Evolutionary conservation across 2,113 vertebrate genomes (phyloP).

Genomic region (Coreoperca whiteheadi): DNA sequence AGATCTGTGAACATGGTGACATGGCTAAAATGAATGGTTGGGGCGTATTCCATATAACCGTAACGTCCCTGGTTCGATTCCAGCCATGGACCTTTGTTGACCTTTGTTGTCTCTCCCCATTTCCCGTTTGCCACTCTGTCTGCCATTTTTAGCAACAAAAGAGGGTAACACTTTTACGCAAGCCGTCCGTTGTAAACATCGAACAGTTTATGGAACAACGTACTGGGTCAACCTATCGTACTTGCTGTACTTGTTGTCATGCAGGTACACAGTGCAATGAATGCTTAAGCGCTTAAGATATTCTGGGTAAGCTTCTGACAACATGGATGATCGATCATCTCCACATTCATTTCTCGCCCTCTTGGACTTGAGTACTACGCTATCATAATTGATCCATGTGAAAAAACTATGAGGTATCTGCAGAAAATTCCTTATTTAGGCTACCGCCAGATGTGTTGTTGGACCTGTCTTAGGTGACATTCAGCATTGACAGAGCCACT

Average conservation of each 20-base stretch:
- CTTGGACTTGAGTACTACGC: no score
- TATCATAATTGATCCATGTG: neutral
- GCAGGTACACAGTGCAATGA: neutral
- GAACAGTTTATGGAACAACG: neutral
- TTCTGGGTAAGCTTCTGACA: neutral
- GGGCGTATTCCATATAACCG: neutral
- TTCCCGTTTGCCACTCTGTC: neutral
- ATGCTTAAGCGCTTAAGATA: neutral
- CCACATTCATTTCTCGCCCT: neutral
- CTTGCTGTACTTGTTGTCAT: neutral
- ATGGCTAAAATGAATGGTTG: neutral
- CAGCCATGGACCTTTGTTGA: neutral
- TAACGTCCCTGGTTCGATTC: neutral
- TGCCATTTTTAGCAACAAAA: no score
- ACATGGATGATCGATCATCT: neutral
- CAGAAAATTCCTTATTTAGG: neutral
- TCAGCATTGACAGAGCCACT: neutral
- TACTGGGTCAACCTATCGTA: no score
- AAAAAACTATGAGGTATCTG: neutral
- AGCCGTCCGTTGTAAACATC: neutral
- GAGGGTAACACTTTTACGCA: neutral
- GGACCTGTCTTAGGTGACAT: neutral
- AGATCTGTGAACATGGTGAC: neutral
- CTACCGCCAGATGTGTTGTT: neutral
- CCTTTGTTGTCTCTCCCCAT: neutral